phyloP scores from a whole-genome alignment of 2,797 vertebrate genomes.

The Ptychadena robeensis region DNA sequence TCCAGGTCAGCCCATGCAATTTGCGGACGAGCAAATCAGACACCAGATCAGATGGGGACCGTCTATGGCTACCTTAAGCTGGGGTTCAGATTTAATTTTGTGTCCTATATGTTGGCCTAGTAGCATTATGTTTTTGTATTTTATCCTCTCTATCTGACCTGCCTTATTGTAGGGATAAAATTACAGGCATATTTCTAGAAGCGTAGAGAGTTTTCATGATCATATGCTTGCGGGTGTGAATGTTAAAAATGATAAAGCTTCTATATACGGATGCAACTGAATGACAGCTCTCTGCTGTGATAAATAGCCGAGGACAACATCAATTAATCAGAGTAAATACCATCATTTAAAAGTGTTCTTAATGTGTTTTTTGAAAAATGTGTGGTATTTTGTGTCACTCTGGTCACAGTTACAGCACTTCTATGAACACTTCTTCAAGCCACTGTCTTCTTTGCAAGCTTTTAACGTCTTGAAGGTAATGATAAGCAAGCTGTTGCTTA shows the following conservation, averaged over 20 bases:
- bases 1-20: no score
- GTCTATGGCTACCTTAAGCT: no score
- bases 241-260: conserved; percentile 1
- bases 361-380: conserved; percentile 40
- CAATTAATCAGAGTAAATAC: conserved; percentile 35
- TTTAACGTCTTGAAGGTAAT: conserved; percentile 80
- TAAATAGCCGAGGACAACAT: conserved; percentile 4
- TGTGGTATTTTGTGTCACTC: conserved; percentile 31
- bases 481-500: conserved; percentile 81
- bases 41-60: no score
- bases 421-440: conserved; percentile 81
- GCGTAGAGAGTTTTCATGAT: conserved; percentile 4
- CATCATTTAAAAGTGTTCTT: neutral
- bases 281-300: neutral
- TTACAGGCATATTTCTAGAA: neutral
- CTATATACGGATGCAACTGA: neutral
- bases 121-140: no score
- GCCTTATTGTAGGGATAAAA: neutral
- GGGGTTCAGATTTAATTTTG: no score
- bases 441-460: conserved; percentile 75
- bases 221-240: conserved; percentile 1
- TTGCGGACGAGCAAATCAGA: no score
- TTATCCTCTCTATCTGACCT: conserved; percentile 3
- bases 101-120: no score
- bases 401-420: conserved; percentile 82